These are phyloP conservation scores for Stegastes partitus DNA, from an alignment of 2,113 vertebrate genomes.

Conservation along the genomic window DNA sequence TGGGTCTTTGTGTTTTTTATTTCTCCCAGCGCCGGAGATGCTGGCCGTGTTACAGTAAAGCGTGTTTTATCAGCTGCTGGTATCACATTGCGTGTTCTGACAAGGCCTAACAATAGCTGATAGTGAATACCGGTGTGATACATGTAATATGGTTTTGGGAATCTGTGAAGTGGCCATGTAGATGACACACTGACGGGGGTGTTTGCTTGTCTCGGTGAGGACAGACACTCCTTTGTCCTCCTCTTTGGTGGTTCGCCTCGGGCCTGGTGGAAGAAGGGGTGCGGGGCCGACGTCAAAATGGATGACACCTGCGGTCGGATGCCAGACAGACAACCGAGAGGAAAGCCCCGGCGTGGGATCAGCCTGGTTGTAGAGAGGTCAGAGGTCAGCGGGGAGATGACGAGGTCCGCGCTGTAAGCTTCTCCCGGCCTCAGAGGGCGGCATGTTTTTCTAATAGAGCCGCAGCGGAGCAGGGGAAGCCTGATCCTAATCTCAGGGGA, in stretches of 20 bases:
- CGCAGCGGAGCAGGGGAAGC: constrained; percentile 62
- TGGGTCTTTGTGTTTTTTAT: background rate
- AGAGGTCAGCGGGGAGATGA: constrained; percentile 61
- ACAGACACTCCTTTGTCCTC: constrained; percentile 75
- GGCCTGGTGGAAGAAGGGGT: constrained; percentile 38
- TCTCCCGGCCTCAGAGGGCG: constrained; percentile 52
- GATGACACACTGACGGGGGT: constrained; percentile 37
- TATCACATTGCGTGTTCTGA: constrained; percentile 37
- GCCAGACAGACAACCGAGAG: constrained; percentile 55
- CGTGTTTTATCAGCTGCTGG: constrained; percentile 50
- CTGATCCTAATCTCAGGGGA: constrained; percentile 81
- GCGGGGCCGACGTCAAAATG: constrained; percentile 58
- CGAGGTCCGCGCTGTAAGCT: constrained; percentile 40
- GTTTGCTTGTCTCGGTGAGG: constrained; percentile 51
- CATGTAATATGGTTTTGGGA: constrained; percentile 21
- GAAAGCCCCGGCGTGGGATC: constrained; percentile 61
- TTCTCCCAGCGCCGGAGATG: constrained; percentile 11
- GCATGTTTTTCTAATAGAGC: constrained; percentile 78
- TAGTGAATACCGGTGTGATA: constrained; percentile 34
- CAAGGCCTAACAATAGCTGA: constrained; percentile 41
- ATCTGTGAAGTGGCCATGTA: constrained; percentile 43
- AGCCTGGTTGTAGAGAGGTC: constrained; percentile 61
- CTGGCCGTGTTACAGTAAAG: constrained; percentile 20
- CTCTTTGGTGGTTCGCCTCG: constrained; percentile 34
- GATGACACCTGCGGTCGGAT: constrained; percentile 74